Evolutionary conservation across 2,113 vertebrate species (phyloP), one percentile per base, ranked within the genome.

Genomic region (Paracanthobrama guichenoti): DNA sequence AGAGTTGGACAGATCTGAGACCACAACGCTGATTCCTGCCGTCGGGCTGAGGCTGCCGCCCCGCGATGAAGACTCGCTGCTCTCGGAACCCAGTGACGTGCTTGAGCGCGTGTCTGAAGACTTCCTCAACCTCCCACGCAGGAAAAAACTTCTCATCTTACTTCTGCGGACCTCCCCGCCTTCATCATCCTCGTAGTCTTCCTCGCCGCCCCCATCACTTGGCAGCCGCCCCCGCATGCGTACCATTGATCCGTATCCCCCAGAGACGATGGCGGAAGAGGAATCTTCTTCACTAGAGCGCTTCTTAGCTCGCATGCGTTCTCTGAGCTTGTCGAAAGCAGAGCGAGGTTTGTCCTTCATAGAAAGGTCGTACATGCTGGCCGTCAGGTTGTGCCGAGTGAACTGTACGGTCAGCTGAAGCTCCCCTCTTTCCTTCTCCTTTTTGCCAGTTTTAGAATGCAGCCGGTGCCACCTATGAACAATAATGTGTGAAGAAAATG

Each of bases 341-440:
- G 97, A 98, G 62, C 94, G 92, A 0, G 95, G 89, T 88, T 98
- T 99, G 89, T 99, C 98, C 91, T 98, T 98, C 87, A 95, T 82
- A 35, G 97, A 98, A 3, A 99, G 94, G 94, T 99, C 97, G 0
- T 98, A 99, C 98, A 99, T 99, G 93, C 98, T 99, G 92, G 98
- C 98, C 0, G 97, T 97, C 83, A 99, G 90, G 92, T 91, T 98
- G 95, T 97, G 95, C 2, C 96, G 92, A 0, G 95, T 98, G 89
- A 99, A 99, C 93, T 96, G 96, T 75, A 98, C 92, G 71, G 92
- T 95, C 83, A 98, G 91, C 83, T 97, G 96, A 72, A 99, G 95
- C 92, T 99, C 97, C 0, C 98, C 98, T 0, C 98, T 95, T 3
- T 99, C 98, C 89, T 99, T 99, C 91, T 98, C 98, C 90, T 97